Conservation (phyloP, 2,888 invertebrate species). For the Tholera decimalis region DNA sequence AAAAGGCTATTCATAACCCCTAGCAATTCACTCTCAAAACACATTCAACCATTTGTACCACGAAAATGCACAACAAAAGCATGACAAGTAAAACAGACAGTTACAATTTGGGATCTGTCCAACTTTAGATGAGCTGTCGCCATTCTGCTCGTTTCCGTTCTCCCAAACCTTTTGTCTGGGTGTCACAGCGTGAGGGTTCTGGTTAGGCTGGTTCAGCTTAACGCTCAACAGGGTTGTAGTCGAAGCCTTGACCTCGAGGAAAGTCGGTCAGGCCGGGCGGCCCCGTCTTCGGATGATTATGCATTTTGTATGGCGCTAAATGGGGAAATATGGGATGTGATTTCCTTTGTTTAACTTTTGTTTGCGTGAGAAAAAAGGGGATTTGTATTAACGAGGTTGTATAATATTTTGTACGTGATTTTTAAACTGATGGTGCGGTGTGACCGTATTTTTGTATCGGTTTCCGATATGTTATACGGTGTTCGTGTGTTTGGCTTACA, state of each 20-base stretch:
- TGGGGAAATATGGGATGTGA: conserved; percentile 64
- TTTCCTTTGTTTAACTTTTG: conserved; percentile 52
- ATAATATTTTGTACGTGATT: conserved; percentile 53
- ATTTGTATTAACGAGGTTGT: conserved; percentile 49
- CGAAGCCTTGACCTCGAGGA: conserved; percentile 72
- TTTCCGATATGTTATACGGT: conserved; percentile 2
- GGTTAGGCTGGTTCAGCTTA: conserved; percentile 60
- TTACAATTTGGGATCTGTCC: conserved; percentile 65
- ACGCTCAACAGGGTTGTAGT: conserved; percentile 63
- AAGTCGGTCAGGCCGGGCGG: conserved; percentile 73
- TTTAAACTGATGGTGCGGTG: conserved; percentile 25
- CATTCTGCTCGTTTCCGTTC: conserved; percentile 62
- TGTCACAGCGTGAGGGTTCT: conserved; percentile 60
- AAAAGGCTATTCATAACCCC: conserved; percentile 43
- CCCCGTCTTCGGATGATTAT: conserved; percentile 71
- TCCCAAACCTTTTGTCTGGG: conserved; percentile 65
- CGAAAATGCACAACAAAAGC: conserved; percentile 58
- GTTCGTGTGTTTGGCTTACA: conserved; percentile 19
- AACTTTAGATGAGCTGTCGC: conserved; percentile 65
- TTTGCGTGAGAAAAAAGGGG: conserved; percentile 40
- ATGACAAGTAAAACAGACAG: conserved; percentile 60
- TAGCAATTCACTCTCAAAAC: conserved; percentile 39
- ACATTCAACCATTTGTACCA: conserved; percentile 54
- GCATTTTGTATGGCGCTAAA: conserved; percentile 75
- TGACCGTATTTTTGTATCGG: conserved; percentile 20